These are phyloP conservation scores for Lasioglossum albipes DNA, from an alignment of 1,140 invertebrate genomes.

Conservation along the genomic window DNA sequence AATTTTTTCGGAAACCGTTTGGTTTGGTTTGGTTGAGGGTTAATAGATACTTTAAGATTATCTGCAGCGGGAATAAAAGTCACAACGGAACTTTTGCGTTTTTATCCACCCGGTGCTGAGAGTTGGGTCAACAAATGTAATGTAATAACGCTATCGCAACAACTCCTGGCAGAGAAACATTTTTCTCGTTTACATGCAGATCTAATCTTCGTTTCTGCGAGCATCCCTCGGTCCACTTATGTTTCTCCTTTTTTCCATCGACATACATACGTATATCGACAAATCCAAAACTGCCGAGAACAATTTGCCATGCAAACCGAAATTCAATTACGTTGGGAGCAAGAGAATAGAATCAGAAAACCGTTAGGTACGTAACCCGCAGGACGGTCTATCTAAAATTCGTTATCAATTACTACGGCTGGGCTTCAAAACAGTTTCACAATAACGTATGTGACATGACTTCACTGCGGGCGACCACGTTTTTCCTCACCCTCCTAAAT, in stretches of 20 bases:
- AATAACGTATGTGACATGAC: conserved; percentile 3
- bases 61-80: too few relatives aligned
- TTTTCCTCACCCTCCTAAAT: too few relatives aligned
- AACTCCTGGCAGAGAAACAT: neutral
- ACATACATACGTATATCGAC: neutral
- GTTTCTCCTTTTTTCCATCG: neutral
- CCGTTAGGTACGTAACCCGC: too few relatives aligned
- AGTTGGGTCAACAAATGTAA: too few relatives aligned
- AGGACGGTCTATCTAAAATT: neutral
- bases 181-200: neutral
- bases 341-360: neutral
- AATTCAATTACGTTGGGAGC: neutral
- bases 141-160: too few relatives aligned
- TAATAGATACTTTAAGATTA: too few relatives aligned
- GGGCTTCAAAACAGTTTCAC: neutral
- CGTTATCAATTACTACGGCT: neutral
- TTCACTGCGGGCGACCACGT: neutral
- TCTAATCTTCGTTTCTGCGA: too few relatives aligned
- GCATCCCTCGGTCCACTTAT: neutral
- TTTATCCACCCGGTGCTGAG: too few relatives aligned
- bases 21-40: too few relatives aligned
- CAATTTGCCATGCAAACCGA: neutral
- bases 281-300: conserved; percentile 1
- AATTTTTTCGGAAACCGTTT: too few relatives aligned
- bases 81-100: too few relatives aligned